Percentiles rank a stretch among this genome's conserved stretches.
phyloP scores from a whole-genome alignment of 2,888 invertebrate species.

The Lasiommata megera region DNA sequence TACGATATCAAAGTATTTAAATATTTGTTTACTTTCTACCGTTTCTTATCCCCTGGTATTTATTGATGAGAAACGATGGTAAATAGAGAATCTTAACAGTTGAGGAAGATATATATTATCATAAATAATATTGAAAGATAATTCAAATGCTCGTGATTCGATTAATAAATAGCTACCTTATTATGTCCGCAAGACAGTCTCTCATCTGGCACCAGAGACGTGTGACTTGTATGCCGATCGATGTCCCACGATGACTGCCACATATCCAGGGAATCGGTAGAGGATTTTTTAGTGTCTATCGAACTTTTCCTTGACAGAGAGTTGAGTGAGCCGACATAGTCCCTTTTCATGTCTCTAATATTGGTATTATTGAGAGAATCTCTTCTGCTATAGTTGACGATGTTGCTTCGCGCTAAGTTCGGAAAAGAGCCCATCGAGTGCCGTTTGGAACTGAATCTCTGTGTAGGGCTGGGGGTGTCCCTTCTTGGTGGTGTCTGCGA shows the following conservation, averaged over 20 bases:
- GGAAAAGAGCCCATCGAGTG: slow-evolving; percentile 74
- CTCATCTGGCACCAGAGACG: slow-evolving; percentile 82
- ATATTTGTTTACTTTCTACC: too few relatives aligned
- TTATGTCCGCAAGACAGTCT: slow-evolving; percentile 54
- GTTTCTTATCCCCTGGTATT: too few relatives aligned
- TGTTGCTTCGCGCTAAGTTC: slow-evolving; percentile 60
- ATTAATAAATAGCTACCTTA: slow-evolving; percentile 56
- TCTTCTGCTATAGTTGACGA: slow-evolving; percentile 68
- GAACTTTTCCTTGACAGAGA: slow-evolving; percentile 76
- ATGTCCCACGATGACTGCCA: slow-evolving; percentile 87
- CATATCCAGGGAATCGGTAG: slow-evolving; percentile 87
- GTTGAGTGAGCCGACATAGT: slow-evolving; percentile 74
- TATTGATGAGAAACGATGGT: too few relatives aligned
- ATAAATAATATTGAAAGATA: too few relatives aligned
- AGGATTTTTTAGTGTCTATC: slow-evolving; percentile 76
- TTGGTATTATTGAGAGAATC: slow-evolving; percentile 63
- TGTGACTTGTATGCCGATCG: slow-evolving; percentile 77
- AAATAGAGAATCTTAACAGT: too few relatives aligned
- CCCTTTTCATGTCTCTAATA: slow-evolving; percentile 75
- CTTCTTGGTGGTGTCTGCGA: slow-evolving; percentile 72
- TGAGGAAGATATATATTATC: too few relatives aligned
- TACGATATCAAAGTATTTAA: too few relatives aligned
- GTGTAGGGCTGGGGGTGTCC: slow-evolving; percentile 73
- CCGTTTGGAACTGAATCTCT: slow-evolving; percentile 59
- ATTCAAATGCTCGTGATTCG: not conserved